Conservation (phyloP, 2,113 vertebrate genomes). For the Pomatorhinus ruficollis region DNA sequence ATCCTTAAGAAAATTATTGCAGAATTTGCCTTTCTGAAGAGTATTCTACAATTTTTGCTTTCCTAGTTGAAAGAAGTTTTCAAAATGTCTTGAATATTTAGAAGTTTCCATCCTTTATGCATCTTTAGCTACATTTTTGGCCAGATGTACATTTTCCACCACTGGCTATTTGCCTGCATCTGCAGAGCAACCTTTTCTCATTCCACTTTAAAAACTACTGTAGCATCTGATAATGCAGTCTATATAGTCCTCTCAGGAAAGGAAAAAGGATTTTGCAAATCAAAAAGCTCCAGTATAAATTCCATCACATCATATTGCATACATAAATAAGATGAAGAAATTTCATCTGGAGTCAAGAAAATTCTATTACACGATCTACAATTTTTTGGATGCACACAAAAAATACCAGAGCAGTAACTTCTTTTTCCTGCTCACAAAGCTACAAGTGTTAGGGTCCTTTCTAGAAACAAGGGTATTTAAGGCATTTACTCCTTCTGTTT, state of each 20-base stretch:
- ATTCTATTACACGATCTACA: neutral
- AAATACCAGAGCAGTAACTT: neutral
- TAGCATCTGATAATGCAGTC: neutral
- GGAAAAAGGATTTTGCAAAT: neutral
- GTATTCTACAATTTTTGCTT: neutral
- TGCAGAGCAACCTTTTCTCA: neutral
- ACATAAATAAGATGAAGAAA: neutral
- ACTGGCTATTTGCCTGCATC: neutral
- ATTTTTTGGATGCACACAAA: neutral
- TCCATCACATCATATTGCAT: neutral
- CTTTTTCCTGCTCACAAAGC: neutral
- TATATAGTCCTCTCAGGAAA: neutral
- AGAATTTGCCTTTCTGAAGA: neutral
- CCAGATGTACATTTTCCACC: neutral
- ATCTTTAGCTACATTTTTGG: neutral
- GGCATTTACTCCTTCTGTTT: neutral
- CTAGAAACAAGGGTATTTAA: neutral
- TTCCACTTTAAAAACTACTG: neutral
- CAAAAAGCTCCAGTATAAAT: neutral
- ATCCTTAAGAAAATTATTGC: neutral
- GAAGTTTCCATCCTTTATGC: neutral
- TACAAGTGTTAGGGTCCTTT: neutral
- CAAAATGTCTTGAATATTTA: neutral
- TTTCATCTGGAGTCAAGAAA: neutral
- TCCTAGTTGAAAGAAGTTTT: neutral